These are phyloP conservation scores for Drosophila persimilis DNA, from an alignment of 1,140 invertebrate genomes.

Conservation along the genomic window DNA sequence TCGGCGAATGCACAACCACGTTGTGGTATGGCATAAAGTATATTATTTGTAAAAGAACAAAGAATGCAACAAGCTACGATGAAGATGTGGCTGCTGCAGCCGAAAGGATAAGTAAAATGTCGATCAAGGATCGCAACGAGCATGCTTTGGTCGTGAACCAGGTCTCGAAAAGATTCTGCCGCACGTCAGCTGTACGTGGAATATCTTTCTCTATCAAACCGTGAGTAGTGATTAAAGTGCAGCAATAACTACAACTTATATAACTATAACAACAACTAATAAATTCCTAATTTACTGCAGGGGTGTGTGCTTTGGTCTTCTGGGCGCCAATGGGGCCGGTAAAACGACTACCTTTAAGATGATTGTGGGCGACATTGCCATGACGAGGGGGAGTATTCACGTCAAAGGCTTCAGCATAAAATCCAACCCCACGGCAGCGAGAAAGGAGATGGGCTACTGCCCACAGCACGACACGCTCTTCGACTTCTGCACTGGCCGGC, in stretches of 20 bases:
- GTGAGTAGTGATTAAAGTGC: constrained; percentile 36
- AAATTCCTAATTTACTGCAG: neutral
- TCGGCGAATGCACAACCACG: neutral
- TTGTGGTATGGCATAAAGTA: constrained; percentile 4
- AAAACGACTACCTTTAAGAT: constrained; percentile 94
- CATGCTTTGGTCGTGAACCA: no score
- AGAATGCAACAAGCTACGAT: neutral
- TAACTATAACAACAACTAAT: no score
- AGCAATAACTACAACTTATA: no score
- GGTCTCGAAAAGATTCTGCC: no score
- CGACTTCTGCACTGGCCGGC: constrained; percentile 89
- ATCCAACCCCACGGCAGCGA: constrained; percentile 82
- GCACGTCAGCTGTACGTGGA: no score
- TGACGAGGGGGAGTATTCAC: constrained; percentile 83
- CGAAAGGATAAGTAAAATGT: neutral
- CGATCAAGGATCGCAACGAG: no score
- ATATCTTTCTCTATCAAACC: no score
- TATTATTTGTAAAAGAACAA: neutral
- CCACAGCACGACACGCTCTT: constrained; percentile 92
- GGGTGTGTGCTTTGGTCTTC: constrained; percentile 92
- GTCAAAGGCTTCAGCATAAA: constrained; percentile 83
- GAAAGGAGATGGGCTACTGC: constrained; percentile 89
- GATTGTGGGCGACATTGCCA: constrained; percentile 90
- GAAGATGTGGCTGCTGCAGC: neutral
- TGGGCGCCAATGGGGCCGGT: constrained; percentile 92